Evolutionary conservation across 2,797 vertebrate species (phyloP).

Genomic region (Pangasius krempfi): DNA sequence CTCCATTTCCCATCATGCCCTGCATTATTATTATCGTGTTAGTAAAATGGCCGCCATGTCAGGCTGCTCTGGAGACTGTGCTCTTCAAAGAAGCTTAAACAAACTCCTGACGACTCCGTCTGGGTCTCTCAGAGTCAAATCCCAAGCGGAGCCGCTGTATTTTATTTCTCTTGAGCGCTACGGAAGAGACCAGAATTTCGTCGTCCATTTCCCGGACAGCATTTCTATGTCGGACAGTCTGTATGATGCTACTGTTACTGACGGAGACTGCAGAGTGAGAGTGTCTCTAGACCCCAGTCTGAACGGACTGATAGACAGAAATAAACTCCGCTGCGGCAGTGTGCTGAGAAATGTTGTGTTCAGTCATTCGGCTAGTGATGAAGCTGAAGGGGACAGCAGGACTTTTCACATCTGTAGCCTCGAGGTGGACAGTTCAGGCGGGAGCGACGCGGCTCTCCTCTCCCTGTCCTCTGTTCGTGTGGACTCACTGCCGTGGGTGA

Average conservation of each 20-base stretch:
- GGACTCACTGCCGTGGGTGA: constrained; percentile 67
- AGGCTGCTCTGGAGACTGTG: constrained; percentile 51
- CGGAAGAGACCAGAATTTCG: constrained; percentile 67
- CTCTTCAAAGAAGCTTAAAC: constrained; percentile 63
- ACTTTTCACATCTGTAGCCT: constrained; percentile 40
- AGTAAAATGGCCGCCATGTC: constrained; percentile 47
- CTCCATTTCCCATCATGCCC: constrained; percentile 48
- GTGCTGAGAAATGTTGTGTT: constrained; percentile 61
- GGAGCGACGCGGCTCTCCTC: constrained; percentile 50
- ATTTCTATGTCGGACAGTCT: constrained; percentile 68
- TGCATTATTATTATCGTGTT: constrained; percentile 8
- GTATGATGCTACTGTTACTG: constrained; percentile 72
- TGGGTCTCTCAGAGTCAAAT: constrained; percentile 17
- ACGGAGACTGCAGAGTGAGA: constrained; percentile 70
- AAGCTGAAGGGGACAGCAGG: neutral
- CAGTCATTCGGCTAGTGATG: constrained; percentile 36
- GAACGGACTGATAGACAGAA: constrained; percentile 67
- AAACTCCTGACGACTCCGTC: constrained; percentile 37
- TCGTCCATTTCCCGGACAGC: constrained; percentile 68
- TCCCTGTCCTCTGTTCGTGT: constrained; percentile 47
- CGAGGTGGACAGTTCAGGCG: constrained; percentile 40
- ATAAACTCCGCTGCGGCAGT: constrained; percentile 61
- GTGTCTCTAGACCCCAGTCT: constrained; percentile 73
- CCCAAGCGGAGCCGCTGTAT: constrained; percentile 59
- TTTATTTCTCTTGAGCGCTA: constrained; percentile 73